A percentile compares a stretch with the other conserved stretches of the same genome.
phyloP scores from a whole-genome alignment of 2,888 invertebrate genomes.

The Heliconius aoede region DNA sequence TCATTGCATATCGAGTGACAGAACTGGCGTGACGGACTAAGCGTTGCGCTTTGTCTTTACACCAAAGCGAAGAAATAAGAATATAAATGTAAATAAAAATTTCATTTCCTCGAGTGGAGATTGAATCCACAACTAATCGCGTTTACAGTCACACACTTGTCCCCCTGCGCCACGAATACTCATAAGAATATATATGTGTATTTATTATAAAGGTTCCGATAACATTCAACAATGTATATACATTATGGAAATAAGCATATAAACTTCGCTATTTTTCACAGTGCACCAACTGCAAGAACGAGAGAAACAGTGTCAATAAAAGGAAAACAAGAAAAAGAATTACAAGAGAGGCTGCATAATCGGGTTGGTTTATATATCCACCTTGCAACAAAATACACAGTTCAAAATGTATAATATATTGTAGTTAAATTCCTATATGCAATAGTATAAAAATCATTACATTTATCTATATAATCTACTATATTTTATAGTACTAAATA shows the following conservation, averaged over 20 bases:
- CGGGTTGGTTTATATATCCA: constrained; percentile 57
- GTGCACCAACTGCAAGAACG: constrained; percentile 66
- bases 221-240: background rate
- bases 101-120: no score
- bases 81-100: no score
- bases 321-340: constrained; percentile 68
- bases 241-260: background rate
- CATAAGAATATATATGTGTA: background rate
- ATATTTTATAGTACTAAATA: background rate
- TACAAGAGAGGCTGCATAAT: constrained; percentile 71
- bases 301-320: constrained; percentile 58
- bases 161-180: no score
- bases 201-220: background rate
- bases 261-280: constrained; percentile 43
- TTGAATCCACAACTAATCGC: no score
- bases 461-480: background rate
- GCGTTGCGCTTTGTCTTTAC: no score
- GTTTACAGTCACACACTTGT: no score
- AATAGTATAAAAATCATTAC: background rate
- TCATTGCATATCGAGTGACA: no score
- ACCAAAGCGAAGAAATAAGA: no score
- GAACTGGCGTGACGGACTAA: no score
- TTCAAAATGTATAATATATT: background rate
- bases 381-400: background rate
- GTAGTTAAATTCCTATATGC: background rate